These are phyloP conservation scores for Sciurus niger DNA, from an alignment of 2,113 vertebrate species.

Conservation along the genomic window DNA sequence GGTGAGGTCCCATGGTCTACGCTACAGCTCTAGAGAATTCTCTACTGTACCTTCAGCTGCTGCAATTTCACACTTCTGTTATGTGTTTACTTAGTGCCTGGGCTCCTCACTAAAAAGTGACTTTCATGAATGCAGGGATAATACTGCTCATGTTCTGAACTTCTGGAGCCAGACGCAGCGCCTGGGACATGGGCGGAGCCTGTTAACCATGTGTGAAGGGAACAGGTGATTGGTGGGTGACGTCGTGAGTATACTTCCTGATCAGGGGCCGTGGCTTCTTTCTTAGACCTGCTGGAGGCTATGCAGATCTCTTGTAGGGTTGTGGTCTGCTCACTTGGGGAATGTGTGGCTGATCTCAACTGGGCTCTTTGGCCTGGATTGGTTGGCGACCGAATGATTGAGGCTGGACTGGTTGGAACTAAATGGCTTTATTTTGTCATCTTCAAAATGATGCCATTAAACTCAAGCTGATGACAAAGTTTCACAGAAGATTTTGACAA, in stretches of 20 bases:
- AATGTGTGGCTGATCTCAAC: not conserved
- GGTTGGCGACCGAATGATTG: not conserved
- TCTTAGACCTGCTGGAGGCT: not conserved
- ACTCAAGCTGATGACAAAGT: not conserved
- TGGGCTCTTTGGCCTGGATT: not conserved
- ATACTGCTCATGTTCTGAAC: not conserved
- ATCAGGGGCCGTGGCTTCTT: not conserved
- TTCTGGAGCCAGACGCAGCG: not conserved
- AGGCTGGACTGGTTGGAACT: not conserved
- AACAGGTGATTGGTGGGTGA: not conserved
- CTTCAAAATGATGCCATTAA: not conserved
- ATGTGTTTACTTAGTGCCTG: conserved; percentile 2
- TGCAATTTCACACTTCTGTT: not conserved
- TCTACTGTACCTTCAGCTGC: not conserved
- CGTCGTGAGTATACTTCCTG: not conserved
- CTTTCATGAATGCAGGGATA: not conserved
- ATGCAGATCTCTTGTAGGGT: not conserved
- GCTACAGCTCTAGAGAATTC: too few relatives aligned
- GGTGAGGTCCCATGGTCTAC: too few relatives aligned
- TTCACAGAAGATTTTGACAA: not conserved
- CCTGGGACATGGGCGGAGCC: not conserved
- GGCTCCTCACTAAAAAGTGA: not conserved
- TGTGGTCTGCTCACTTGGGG: rapidly evolving
- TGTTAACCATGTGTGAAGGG: not conserved
- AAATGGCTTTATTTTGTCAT: not conserved